phyloP scores from a whole-genome alignment of 2,888 invertebrate genomes.

The Helleia helle region DNA sequence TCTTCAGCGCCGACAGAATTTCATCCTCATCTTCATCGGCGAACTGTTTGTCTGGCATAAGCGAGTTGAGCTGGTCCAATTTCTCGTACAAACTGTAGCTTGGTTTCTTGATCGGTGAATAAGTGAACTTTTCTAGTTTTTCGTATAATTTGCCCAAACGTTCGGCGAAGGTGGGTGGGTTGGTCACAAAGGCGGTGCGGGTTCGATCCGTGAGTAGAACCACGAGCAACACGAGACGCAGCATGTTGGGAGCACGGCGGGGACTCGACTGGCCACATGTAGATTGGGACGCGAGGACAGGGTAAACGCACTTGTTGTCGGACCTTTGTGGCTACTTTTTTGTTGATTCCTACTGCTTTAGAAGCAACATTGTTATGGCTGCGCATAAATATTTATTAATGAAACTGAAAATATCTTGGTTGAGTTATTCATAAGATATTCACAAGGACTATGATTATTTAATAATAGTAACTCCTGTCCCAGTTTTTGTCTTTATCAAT shows the following conservation, averaged over 20 bases:
- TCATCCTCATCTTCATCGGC: conserved; percentile 56
- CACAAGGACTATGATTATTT: too few relatives aligned
- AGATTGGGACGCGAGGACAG: conserved; percentile 28
- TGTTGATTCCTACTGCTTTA: too few relatives aligned
- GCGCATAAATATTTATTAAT: too few relatives aligned
- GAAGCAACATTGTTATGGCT: too few relatives aligned
- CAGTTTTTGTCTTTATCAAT: too few relatives aligned
- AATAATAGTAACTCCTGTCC: too few relatives aligned
- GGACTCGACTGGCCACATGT: conserved; percentile 32
- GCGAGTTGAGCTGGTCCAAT: conserved; percentile 43
- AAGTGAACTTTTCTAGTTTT: conserved; percentile 45
- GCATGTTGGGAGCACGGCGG: conserved; percentile 44
- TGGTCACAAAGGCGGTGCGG: conserved; percentile 45
- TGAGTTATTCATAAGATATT: too few relatives aligned
- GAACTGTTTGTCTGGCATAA: conserved; percentile 35
- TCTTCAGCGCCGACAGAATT: conserved; percentile 44
- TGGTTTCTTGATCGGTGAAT: conserved; percentile 28
- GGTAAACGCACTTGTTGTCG: conserved; percentile 17
- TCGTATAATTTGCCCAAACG: conserved; percentile 45
- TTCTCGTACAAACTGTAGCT: conserved; percentile 40
- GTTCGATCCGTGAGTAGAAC: conserved; percentile 38
- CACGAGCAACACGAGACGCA: conserved; percentile 38
- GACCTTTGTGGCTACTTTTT: too few relatives aligned
- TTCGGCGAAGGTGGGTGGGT: conserved; percentile 42
- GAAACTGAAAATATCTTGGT: too few relatives aligned